phyloP scores from a whole-genome alignment of 2,113 vertebrate species.

The Ovibos moschatus region DNA sequence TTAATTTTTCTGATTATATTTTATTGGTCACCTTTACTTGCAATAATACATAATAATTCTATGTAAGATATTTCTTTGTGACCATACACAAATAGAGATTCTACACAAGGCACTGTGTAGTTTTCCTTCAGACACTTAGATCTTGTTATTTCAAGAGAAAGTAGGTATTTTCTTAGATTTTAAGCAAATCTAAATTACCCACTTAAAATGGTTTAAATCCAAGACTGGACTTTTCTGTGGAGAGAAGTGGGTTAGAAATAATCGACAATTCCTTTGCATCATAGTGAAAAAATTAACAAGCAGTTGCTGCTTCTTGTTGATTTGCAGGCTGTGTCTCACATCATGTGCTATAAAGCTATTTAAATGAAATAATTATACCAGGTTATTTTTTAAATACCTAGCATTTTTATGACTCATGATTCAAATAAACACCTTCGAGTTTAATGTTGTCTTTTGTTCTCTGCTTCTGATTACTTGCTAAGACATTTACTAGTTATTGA shows the following conservation, averaged over 20 bases:
- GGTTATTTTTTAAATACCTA: conserved; percentile 1
- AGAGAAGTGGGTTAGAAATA: background rate
- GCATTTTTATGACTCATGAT: background rate
- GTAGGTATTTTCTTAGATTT: background rate
- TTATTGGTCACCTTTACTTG: background rate
- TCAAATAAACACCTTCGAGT: background rate
- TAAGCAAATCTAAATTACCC: conserved; percentile 3
- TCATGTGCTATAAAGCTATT: background rate
- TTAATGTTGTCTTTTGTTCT: conserved; percentile 1
- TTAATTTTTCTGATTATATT: conserved; percentile 19
- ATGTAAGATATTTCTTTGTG: background rate
- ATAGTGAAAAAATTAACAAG: background rate
- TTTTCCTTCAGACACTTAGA: background rate
- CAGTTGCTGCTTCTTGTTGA: background rate
- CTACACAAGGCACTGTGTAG: background rate
- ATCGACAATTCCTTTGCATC: background rate
- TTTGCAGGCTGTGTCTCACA: background rate
- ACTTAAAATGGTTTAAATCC: background rate
- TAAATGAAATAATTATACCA: background rate
- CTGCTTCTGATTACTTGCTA: background rate
- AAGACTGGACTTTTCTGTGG: background rate
- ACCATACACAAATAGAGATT: background rate
- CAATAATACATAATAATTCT: background rate
- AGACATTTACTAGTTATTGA: background rate
- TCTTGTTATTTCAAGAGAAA: background rate